phyloP scores from a whole-genome alignment of 2,113 vertebrate species.

The Callocephalon fimbriatum region DNA sequence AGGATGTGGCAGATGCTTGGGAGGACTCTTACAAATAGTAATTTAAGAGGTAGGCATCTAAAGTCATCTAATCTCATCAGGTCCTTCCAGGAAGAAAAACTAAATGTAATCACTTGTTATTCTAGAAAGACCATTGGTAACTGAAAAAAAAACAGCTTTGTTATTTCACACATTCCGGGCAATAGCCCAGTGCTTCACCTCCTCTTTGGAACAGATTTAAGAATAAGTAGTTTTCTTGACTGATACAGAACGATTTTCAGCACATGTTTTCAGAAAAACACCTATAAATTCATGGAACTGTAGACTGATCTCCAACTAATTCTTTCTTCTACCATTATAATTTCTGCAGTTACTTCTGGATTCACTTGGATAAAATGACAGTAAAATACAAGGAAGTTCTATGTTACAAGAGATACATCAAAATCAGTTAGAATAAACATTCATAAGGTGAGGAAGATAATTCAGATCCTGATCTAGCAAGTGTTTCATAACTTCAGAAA shows the following conservation, averaged over 20 bases:
- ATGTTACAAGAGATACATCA: not conserved
- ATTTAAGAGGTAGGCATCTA: not conserved
- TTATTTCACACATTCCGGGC: not conserved
- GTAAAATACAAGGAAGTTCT: not conserved
- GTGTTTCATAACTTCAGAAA: not conserved
- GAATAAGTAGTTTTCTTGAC: not conserved
- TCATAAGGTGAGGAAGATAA: not conserved
- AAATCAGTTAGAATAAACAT: not conserved
- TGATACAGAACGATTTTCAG: not conserved
- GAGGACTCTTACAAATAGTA: not conserved
- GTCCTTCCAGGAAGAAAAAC: not conserved
- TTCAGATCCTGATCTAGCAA: not conserved
- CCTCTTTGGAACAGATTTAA: not conserved
- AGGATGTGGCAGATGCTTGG: not conserved
- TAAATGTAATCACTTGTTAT: not conserved
- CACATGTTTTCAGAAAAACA: not conserved
- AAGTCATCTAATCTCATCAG: not conserved
- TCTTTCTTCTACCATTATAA: not conserved
- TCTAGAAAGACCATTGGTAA: not conserved
- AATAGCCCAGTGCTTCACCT: not conserved
- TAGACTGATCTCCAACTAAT: not conserved
- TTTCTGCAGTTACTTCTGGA: not conserved
- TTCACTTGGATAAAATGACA: not conserved
- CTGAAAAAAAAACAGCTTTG: not conserved
- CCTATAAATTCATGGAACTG: not conserved